Evolutionary conservation across 2,113 vertebrate species (phyloP), one percentile per base, ranked within the genome.

Genomic region (Saccopteryx leptura): DNA sequence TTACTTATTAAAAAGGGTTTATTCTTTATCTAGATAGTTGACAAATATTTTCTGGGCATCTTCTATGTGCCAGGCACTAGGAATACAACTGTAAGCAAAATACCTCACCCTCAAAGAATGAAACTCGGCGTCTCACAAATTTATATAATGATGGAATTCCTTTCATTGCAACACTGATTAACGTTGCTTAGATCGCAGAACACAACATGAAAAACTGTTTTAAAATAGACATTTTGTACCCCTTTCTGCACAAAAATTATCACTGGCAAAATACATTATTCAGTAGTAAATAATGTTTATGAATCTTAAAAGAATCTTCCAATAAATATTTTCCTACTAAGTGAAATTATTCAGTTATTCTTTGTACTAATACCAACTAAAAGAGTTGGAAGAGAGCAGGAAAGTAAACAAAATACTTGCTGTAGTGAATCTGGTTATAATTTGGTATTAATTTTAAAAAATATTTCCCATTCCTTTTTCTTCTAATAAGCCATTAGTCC

Each of bases 321-420:
- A 84, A 87, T 71, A 80, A 95, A 54, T 54, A 97, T n/a, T 94
- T 91, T 31, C 39, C 39, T 31, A 91, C 46, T 93, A 82, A 84
- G 4, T 75, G n/a, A 91, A 56, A 52, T 52, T 56, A 88, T 19
- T 91, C 61, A 82, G n/a, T 58, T 91, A 90, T 71, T 87, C 91
- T 74, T 95, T 83, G 71, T 76, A 91, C 7, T 84, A n/a, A 68
- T 65, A 88, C 1, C 24, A 94, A 76, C 68, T 75, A 89, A 93
- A 90, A 61, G 52, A 90, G 39, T 31, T 94, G 23, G n/a, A 93
- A 82, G 7, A 80, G 28, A 92, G 31, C 28, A 91, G 11, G n/a
- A 78, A 91, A 85, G 23, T 56, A 83, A 95, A 86, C 13, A 91
- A 83, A 90, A 74, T 86, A 86, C 8, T 75, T 0, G 0, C 21